A percentile compares a stretch with the other conserved stretches of the same genome.
Conservation (phyloP, 2,113 vertebrate genomes). For the Onychostoma macrolepis region DNA sequence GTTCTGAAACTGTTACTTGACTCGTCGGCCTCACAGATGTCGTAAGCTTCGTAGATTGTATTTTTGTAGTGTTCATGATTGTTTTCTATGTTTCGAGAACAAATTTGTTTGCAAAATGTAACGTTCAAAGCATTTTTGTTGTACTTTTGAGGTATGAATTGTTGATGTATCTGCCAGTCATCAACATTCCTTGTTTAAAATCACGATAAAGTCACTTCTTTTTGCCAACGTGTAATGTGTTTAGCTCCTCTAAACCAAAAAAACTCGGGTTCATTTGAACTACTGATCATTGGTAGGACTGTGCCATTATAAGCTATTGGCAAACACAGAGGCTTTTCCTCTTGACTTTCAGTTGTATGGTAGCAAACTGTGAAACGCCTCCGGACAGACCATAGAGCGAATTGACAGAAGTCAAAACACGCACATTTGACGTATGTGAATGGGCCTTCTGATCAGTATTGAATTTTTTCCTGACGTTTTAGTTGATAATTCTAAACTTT, state of each 20-base stretch:
- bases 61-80: constrained; percentile 57
- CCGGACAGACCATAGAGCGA: constrained; percentile 10
- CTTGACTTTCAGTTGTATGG: constrained; percentile 32
- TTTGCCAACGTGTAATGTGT: constrained; percentile 50
- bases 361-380: constrained; percentile 54
- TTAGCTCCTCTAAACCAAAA: constrained; percentile 51
- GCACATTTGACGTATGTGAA: constrained; percentile 48
- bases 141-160: constrained; percentile 59
- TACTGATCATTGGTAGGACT: constrained; percentile 59
- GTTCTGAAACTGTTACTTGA: constrained; percentile 76
- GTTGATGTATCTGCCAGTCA: constrained; percentile 57
- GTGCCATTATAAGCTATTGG: constrained; percentile 49
- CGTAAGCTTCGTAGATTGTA: constrained; percentile 71
- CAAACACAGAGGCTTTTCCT: constrained; percentile 37
- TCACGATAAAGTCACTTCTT: constrained; percentile 51
- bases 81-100: constrained; percentile 63
- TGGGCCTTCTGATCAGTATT: constrained; percentile 53
- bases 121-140: constrained; percentile 67
- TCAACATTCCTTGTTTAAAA: constrained; percentile 69
- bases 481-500: not conserved
- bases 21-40: constrained; percentile 68
- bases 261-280: constrained; percentile 58
- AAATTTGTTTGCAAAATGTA: constrained; percentile 45
- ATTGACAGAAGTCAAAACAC: constrained; percentile 31
- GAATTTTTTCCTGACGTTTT: constrained; percentile 22